Evolutionary conservation across 1,140 invertebrate genomes (phyloP).

Genomic region (Hesperophylax magnus): DNA sequence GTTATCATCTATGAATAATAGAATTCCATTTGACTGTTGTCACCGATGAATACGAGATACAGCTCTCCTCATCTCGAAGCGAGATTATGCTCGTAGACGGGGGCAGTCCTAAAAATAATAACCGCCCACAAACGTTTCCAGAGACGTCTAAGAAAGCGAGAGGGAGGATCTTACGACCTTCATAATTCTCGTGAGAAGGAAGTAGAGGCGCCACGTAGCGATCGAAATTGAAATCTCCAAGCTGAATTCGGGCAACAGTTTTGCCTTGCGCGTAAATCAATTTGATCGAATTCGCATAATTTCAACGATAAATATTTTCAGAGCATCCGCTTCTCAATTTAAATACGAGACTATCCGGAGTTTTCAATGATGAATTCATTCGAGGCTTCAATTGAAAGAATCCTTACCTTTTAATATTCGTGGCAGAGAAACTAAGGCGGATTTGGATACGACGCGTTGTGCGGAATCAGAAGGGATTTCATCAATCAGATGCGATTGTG

Average conservation of each 20-base stretch:
- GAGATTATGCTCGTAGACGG: constrained; percentile 15
- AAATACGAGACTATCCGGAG: constrained; percentile 25
- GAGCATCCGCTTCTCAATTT: constrained; percentile 37
- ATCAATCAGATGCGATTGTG: constrained; percentile 28
- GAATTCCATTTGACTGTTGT: too few species aligned
- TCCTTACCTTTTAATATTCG: background rate
- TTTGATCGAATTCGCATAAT: constrained; percentile 44
- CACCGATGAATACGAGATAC: too few species aligned
- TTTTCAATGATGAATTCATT: constrained; percentile 51
- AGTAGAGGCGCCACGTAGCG: constrained; percentile 30
- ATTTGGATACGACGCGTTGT: background rate
- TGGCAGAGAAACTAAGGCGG: background rate
- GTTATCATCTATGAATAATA: too few species aligned
- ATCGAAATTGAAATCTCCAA: constrained; percentile 55
- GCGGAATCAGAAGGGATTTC: constrained; percentile 3
- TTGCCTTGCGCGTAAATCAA: constrained; percentile 39
- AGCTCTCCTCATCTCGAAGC: constrained; percentile 5
- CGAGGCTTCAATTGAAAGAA: constrained; percentile 34
- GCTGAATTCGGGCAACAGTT: constrained; percentile 49
- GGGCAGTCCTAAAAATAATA: constrained; percentile 33
- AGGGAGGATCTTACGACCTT: background rate
- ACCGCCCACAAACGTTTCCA: constrained; percentile 2
- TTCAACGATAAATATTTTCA: constrained; percentile 43
- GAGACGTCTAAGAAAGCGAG: constrained; percentile 20
- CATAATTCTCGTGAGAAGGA: constrained; percentile 36